Conservation (phyloP, 2,113 vertebrate species). For the Etia nguti region DNA sequence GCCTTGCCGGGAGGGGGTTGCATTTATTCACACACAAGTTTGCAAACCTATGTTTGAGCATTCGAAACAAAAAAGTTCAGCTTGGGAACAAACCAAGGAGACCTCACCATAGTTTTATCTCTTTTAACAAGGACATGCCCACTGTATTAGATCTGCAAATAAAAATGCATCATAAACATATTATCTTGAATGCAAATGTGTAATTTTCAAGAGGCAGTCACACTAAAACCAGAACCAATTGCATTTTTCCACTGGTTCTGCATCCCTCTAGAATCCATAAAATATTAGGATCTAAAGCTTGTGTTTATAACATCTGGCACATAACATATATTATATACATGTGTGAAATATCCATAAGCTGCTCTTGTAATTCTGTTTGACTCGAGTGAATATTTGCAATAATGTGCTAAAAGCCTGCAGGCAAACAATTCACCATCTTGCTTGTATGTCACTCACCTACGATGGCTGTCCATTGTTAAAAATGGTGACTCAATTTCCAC, state of each 20-base stretch:
- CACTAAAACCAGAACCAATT: neutral
- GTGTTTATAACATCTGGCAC: neutral
- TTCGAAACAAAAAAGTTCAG: neutral
- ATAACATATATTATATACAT: neutral
- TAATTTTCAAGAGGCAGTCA: neutral
- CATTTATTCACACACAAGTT: neutral
- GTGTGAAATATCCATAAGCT: neutral
- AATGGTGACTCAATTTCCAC: neutral
- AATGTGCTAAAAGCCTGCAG: neutral
- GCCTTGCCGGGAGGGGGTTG: neutral
- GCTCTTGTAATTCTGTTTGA: neutral
- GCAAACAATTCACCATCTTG: neutral
- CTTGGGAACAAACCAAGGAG: neutral
- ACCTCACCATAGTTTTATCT: neutral
- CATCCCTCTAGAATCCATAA: neutral
- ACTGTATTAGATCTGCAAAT: neutral
- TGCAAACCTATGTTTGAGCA: neutral
- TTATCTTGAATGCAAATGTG: neutral
- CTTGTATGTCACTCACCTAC: neutral
- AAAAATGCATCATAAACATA: neutral
- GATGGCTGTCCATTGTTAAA: neutral
- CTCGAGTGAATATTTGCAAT: neutral
- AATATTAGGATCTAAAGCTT: neutral
- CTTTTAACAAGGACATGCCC: neutral
- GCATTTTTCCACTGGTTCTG: neutral